These are phyloP conservation scores for Hypsibius dujardini DNA, from an alignment of 1,140 invertebrate genomes.

Conservation along the genomic window DNA sequence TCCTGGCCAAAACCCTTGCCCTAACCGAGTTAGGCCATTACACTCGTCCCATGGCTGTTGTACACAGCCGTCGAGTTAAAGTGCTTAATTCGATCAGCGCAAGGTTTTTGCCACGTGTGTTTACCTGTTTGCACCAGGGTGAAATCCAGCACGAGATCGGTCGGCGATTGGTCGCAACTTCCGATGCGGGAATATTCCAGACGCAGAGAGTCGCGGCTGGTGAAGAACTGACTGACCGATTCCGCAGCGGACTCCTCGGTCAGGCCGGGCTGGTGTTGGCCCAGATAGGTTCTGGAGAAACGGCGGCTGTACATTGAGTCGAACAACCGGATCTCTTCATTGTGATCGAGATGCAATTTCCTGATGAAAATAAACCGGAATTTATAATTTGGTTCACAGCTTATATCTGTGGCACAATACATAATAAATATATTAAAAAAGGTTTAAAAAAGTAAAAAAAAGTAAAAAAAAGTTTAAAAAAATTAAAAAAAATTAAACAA, in stretches of 20 bases:
- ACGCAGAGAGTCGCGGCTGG: neutral
- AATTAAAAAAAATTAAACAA: no score
- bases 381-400: no score
- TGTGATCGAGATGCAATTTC: neutral
- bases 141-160: neutral
- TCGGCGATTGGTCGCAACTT: neutral
- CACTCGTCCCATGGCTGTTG: neutral
- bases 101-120: neutral
- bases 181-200: neutral
- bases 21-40: neutral
- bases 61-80: neutral
- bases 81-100: neutral
- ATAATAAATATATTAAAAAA: no score
- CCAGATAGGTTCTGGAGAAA: neutral
- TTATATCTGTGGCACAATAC: no score
- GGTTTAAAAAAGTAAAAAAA: no score
- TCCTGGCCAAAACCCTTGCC: neutral
- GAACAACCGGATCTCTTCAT: neutral
- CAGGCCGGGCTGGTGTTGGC: neutral
- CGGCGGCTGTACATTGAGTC: neutral
- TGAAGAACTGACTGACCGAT: neutral
- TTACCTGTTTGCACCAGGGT: conserved; percentile 1
- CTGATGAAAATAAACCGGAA: no score
- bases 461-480: no score
- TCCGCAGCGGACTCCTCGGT: neutral